Evolutionary conservation across 2,797 vertebrate genomes (phyloP).

Genomic region (Passerculus sandwichensis): DNA sequence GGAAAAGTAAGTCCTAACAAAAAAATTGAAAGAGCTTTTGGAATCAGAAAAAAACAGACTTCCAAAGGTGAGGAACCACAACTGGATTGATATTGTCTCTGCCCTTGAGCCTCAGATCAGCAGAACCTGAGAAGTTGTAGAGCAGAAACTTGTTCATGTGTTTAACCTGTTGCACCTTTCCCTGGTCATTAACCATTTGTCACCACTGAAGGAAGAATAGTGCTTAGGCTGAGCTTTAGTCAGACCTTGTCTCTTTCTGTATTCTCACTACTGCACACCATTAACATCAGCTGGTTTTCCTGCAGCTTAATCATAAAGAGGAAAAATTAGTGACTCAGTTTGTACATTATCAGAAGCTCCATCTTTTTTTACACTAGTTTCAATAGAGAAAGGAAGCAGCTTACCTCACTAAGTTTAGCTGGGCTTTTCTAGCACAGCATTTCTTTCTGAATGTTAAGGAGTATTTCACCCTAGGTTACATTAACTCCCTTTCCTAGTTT

Average conservation of each 20-base stretch:
- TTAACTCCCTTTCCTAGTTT: background rate
- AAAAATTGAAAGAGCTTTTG: background rate
- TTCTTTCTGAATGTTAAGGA: background rate
- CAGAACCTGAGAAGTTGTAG: background rate
- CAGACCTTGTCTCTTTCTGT: background rate
- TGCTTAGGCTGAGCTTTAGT: background rate
- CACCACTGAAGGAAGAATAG: background rate
- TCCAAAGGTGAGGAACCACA: background rate
- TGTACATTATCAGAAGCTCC: background rate
- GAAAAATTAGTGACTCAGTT: accelerated
- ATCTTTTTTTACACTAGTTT: background rate
- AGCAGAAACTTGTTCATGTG: background rate
- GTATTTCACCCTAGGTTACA: background rate
- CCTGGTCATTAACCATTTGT: background rate
- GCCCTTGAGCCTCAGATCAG: background rate
- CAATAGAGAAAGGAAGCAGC: background rate
- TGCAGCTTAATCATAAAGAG: background rate
- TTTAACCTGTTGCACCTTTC: background rate
- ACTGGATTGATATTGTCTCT: background rate
- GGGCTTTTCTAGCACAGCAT: background rate
- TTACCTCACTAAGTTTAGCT: background rate
- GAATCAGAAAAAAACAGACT: background rate
- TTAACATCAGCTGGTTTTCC: background rate
- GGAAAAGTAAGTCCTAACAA: background rate
- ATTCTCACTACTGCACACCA: background rate